A percentile compares a stretch with the other conserved stretches of the same genome.
phyloP scores from a whole-genome alignment of 1,140 invertebrate genomes.

The Orchestia grillus region DNA sequence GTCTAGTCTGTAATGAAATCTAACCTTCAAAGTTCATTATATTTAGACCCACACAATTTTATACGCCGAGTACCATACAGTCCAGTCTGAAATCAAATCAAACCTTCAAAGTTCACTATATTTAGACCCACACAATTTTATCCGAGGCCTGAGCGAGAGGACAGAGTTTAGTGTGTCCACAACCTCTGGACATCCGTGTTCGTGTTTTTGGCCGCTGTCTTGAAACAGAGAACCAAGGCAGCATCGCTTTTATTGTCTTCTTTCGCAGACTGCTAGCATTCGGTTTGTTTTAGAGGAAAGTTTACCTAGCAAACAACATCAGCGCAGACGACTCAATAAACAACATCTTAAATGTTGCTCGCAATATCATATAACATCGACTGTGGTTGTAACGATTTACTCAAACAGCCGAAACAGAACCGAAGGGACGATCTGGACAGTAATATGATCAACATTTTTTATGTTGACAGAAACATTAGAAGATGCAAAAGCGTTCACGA shows the following conservation, averaged over 20 bases:
- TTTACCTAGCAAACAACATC: neutral
- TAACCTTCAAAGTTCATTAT: no score
- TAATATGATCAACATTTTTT: neutral
- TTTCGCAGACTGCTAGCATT: neutral
- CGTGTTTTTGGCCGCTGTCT: neutral
- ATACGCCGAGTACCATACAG: neutral
- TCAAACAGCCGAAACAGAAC: neutral
- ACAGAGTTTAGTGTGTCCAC: neutral
- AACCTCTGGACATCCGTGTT: neutral
- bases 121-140: neutral
- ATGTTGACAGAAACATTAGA: neutral
- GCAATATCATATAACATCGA: neutral
- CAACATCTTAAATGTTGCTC: neutral
- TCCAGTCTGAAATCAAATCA: neutral
- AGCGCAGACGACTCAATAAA: neutral
- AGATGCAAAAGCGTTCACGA: neutral
- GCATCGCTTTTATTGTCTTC: neutral
- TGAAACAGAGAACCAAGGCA: neutral
- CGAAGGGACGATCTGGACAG: neutral
- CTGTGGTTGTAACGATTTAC: neutral
- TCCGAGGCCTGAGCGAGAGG: no score
- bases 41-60: neutral
- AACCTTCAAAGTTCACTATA: neutral
- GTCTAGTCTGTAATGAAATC: no score
- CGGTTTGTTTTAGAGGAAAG: neutral